Base-by-base conservation (phyloP, 2,113 vertebrate species). In the Labeo catla region DNA sequence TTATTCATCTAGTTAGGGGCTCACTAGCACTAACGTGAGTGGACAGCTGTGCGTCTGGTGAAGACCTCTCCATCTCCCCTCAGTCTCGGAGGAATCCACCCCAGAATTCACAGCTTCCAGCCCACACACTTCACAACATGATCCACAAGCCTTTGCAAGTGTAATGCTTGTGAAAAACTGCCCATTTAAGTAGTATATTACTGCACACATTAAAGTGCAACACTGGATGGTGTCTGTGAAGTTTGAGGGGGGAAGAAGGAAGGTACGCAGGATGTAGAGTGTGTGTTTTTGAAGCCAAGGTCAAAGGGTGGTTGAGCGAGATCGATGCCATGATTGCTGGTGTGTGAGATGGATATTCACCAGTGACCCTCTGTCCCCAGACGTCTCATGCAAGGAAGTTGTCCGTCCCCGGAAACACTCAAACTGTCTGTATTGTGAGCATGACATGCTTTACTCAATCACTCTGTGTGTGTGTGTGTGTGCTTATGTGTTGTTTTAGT, bases 1-100 rank as follows among this genome's bases (percentile, higher is more conserved):
- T 94, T 92, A 94, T 94, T 94, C 92, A 94, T 93, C 88, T 88
- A 76, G 47, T 52, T 83, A 74, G 79, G 78, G 88, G 91, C 87
- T 90, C 81, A 47, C 88, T 89, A 84, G 86, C 66, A 85, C 90
- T 94, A 94, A 94, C 90, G 85, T 86, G 90, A 93, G 91, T 91
- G 34, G 94, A 94, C 94, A 94, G 93, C 92, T 91, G 87, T 76
- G 73, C 83, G 82, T 87, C 89, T 90, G 87, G 89, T 88, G 23
- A 83, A 66, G 80, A 88, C 93, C 91, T 91, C 90, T 90, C 89
- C 68, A 78, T 81, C 88, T 90, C 91, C 85, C 87, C 84, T 76
- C 63, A n/a, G 88, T 92, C 87, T 92, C 90, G 50, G 86, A 87
- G 92, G 90, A 93, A 45, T 77, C 61, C 70, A 39, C 23, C 70